A percentile compares a stretch with the other conserved stretches of the same genome.
phyloP scores from a whole-genome alignment of 2,797 vertebrate species.

The Fringilla coelebs region DNA sequence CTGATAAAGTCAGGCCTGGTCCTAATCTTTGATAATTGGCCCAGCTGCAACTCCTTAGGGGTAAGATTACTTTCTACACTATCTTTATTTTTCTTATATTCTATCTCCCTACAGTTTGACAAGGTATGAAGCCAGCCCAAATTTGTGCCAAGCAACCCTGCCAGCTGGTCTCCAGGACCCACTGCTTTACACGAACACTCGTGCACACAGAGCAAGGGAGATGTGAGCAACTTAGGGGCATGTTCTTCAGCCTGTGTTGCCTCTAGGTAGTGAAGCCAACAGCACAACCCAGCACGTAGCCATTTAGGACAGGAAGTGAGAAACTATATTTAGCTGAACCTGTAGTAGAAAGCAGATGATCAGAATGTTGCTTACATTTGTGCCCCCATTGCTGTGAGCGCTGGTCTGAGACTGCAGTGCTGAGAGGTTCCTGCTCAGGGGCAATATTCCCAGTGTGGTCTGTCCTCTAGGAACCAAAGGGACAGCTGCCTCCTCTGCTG shows the following conservation, averaged over 20 bases:
- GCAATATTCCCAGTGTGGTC: not conserved
- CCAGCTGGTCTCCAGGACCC: not conserved
- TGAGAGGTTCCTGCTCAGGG: not conserved
- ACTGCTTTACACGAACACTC: not conserved
- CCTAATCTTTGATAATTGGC: not conserved
- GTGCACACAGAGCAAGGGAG: not conserved
- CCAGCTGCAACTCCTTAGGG: not conserved
- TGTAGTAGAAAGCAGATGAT: not conserved
- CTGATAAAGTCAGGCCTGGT: not conserved
- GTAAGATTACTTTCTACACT: not conserved
- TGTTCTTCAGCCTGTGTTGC: not conserved
- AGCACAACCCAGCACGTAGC: not conserved
- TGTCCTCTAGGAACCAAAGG: not conserved
- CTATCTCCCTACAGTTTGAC: not conserved
- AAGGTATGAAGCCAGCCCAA: not conserved
- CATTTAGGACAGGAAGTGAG: conserved; percentile 31
- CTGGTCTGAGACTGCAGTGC: not conserved
- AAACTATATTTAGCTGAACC: conserved; percentile 18
- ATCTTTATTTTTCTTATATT: not conserved
- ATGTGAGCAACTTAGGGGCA: rapidly evolving
- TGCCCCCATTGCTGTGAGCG: not conserved
- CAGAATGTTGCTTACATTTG: not conserved
- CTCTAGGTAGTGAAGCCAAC: not conserved
- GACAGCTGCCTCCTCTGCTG: not conserved
- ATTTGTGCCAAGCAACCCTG: not conserved